phyloP scores from a whole-genome alignment of 2,797 vertebrate species.

The Enteromius trimaculatus region DNA sequence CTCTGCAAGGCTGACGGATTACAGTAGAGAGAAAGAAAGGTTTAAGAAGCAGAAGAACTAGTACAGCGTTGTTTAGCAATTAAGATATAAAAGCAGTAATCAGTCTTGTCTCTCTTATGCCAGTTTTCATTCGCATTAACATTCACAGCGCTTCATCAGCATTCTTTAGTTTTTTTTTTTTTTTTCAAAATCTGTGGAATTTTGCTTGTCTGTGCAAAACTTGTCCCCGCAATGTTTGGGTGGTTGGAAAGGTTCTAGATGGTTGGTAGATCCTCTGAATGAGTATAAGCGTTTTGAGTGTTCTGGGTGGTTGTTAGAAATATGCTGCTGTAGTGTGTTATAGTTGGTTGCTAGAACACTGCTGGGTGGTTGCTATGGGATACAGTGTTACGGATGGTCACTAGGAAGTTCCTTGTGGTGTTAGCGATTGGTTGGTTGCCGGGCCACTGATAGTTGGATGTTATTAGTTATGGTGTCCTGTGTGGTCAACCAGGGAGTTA shows the following conservation, averaged over 20 bases:
- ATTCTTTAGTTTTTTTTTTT: neutral
- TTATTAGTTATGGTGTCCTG: neutral
- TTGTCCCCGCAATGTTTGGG: neutral
- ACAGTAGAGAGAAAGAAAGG: neutral
- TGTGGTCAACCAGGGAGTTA: neutral
- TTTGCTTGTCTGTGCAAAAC: neutral
- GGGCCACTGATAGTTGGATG: neutral
- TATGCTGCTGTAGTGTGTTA: neutral
- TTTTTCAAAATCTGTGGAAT: neutral
- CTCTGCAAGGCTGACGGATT: constrained; percentile 11
- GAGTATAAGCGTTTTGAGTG: neutral
- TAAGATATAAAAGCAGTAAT: neutral
- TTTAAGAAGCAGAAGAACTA: constrained; percentile 6
- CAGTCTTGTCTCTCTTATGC: neutral
- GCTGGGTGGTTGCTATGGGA: neutral
- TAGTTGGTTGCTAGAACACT: neutral
- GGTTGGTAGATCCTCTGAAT: too few relatives aligned
- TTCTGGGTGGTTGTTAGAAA: neutral
- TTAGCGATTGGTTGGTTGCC: neutral
- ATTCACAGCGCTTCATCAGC: neutral
- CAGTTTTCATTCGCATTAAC: neutral
- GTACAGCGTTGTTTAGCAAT: neutral
- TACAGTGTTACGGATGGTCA: neutral
- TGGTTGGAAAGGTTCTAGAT: neutral
- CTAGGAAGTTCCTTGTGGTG: neutral